Conservation (phyloP, 2,888 invertebrate species). For the Eurytoma adleriae region DNA sequence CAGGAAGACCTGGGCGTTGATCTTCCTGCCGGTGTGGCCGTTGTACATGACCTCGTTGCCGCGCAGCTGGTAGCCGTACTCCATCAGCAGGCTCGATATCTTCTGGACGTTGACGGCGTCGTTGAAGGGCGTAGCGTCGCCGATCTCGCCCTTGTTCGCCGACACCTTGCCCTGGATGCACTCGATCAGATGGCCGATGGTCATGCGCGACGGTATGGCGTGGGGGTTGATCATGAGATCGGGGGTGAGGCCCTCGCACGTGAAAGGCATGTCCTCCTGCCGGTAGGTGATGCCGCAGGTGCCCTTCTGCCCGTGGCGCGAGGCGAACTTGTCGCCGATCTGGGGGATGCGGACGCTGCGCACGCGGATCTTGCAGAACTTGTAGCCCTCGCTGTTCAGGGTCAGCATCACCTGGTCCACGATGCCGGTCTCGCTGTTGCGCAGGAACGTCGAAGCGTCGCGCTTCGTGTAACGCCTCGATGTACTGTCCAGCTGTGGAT, state of each 20-base stretch:
- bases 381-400: conserved; percentile 97
- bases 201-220: conserved; percentile 99
- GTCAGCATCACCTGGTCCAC: conserved; percentile 99
- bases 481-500: conserved; percentile 86
- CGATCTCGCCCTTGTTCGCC: conserved; percentile 88
- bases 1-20: conserved; percentile 97
- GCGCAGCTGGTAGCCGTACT: conserved; percentile 97
- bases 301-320: conserved; percentile 99
- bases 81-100: conserved; percentile 96
- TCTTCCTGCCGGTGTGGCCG: conserved; percentile 98
- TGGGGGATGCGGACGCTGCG: conserved; percentile 99
- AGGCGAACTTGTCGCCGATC: conserved; percentile 99
- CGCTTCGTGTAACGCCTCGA: conserved; percentile 93
- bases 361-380: conserved; percentile 99
- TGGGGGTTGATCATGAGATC: conserved; percentile 99
- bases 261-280: conserved; percentile 98
- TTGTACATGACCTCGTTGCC: conserved; percentile 97
- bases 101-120: conserved; percentile 99
- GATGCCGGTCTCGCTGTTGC: conserved; percentile 99
- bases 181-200: conserved; percentile 99
- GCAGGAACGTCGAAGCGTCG: conserved; percentile 97
- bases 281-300: conserved; percentile 99
- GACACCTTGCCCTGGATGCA: conserved; percentile 94
- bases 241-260: conserved; percentile 97
- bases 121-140: conserved; percentile 99